These are phyloP conservation scores for Tuberolachnus salignus DNA, from an alignment of 2,888 invertebrate species.

Conservation along the genomic window DNA sequence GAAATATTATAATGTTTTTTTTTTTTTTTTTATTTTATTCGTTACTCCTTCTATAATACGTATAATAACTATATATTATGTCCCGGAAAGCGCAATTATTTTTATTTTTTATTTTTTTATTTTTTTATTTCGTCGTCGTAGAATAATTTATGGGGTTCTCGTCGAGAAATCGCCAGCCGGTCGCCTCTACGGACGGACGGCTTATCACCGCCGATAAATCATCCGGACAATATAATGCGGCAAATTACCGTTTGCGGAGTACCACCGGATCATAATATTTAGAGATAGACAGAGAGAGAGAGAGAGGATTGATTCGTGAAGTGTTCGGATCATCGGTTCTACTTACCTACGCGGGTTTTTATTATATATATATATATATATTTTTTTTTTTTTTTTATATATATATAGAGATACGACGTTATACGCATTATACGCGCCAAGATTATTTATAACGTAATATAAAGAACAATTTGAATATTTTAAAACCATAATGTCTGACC, in stretches of 20 bases:
- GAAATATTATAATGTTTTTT: neutral
- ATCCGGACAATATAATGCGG: constrained; percentile 41
- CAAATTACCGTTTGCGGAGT: constrained; percentile 26
- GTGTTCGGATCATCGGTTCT: constrained; percentile 45
- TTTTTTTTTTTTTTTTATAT: no score
- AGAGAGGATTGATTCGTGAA: constrained; percentile 43
- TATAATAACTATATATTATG: constrained; percentile 29
- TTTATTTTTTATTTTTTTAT: no score
- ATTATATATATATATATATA: no score
- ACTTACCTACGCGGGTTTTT: no score
- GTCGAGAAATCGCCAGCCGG: constrained; percentile 42
- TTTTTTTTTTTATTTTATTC: no score
- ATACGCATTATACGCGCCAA: no score
- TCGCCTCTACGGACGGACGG: neutral
- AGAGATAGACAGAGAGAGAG: neutral
- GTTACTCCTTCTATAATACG: no score
- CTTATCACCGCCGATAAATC: constrained; percentile 48
- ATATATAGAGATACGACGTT: no score
- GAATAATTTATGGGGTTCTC: constrained; percentile 37
- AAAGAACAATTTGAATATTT: constrained; percentile 56
- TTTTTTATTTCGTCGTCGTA: neutral
- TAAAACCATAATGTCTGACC: constrained; percentile 56
- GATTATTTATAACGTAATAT: neutral
- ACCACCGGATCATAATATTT: no score
- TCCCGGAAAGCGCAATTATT: constrained; percentile 8